Percentiles rank a stretch among this genome's conserved stretches.
Evolutionary conservation across 2,888 invertebrate species (phyloP).

Genomic region (Beris morrisii): DNA sequence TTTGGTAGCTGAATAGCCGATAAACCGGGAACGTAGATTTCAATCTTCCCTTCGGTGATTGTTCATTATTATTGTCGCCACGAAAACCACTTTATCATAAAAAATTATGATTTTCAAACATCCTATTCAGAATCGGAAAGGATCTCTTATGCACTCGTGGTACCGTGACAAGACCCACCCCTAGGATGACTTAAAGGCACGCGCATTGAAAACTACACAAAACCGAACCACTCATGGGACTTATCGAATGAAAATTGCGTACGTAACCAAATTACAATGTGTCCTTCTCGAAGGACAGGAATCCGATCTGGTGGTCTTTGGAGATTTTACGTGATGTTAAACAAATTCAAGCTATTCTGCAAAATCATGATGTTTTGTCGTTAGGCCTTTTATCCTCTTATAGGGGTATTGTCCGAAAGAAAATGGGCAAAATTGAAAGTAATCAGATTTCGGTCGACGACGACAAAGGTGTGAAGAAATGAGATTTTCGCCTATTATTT

Average conservation of each 20-base stretch:
- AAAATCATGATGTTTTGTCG: conserved; percentile 22
- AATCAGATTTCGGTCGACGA: conserved; percentile 33
- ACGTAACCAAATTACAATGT: conserved; percentile 1
- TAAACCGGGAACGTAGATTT: conserved; percentile 20
- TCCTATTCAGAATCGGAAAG: no score
- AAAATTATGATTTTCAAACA: no score
- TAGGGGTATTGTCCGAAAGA: conserved; percentile 2
- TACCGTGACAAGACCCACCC: no score
- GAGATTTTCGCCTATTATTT: neutral
- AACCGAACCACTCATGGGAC: no score
- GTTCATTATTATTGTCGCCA: conserved; percentile 23
- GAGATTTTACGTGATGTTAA: conserved; percentile 38
- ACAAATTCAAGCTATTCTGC: conserved; percentile 33
- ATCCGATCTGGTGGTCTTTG: conserved; percentile 27
- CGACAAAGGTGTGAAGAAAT: conserved; percentile 24
- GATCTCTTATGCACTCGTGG: no score
- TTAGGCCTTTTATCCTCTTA: conserved; percentile 15
- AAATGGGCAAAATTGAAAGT: conserved; percentile 28
- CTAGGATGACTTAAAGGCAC: no score
- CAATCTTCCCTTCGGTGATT: conserved; percentile 22
- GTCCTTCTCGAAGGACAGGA: conserved; percentile 9
- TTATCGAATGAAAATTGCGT: no score
- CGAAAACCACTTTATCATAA: conserved; percentile 17
- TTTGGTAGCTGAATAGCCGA: conserved; percentile 24
- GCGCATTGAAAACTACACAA: no score